Evolutionary conservation across 2,113 vertebrate species (phyloP).

Genomic region (Peromyscus californicus): DNA sequence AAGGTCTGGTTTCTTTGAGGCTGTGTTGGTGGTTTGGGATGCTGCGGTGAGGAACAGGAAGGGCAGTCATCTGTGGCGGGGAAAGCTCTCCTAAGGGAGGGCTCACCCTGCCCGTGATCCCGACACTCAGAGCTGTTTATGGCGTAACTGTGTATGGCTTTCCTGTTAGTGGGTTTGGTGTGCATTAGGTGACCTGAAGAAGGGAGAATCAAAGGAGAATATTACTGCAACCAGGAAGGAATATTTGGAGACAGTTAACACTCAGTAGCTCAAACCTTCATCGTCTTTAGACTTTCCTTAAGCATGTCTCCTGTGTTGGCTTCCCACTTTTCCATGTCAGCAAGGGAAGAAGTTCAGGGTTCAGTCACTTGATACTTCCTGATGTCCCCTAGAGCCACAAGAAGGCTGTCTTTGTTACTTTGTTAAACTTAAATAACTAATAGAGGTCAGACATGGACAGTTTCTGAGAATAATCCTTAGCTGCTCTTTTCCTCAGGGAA

Average conservation of each 20-base stretch:
- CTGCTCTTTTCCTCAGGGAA: constrained; percentile 17
- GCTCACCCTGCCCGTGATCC: rapidly evolving
- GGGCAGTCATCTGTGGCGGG: background rate
- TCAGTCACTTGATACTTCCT: background rate
- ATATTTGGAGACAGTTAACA: background rate
- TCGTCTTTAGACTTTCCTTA: background rate
- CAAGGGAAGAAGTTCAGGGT: background rate
- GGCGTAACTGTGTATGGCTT: background rate
- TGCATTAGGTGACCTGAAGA: background rate
- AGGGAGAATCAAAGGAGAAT: background rate
- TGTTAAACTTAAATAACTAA: constrained; percentile 29
- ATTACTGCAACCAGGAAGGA: background rate
- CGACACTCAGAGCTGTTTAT: background rate
- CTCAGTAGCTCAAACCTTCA: background rate
- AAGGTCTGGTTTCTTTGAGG: background rate
- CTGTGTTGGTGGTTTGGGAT: background rate
- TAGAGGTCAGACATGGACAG: background rate
- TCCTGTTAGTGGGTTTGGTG: rapidly evolving
- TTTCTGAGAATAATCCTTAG: constrained; percentile 5
- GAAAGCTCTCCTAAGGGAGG: background rate
- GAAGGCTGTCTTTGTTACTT: background rate
- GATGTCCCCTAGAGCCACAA: too few species aligned
- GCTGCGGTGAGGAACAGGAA: background rate
- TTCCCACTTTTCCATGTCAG: background rate
- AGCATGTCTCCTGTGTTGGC: background rate